These are phyloP conservation scores for Thymelicus lineola DNA, from an alignment of 2,888 invertebrate species.

Conservation along the genomic window DNA sequence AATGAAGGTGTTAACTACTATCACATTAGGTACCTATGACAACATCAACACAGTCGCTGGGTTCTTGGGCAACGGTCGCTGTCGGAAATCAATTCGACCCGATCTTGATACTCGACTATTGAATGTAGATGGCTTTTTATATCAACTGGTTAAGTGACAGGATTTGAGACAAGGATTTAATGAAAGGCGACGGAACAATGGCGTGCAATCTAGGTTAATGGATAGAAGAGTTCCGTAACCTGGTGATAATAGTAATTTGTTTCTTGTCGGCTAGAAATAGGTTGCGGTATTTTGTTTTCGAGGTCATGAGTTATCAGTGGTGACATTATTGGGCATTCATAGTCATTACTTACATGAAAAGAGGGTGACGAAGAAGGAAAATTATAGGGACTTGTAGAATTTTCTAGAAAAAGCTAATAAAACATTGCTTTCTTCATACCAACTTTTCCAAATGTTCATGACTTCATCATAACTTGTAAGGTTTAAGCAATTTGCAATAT, in stretches of 20 bases:
- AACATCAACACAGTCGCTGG: conserved; percentile 66
- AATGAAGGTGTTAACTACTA: conserved; percentile 58
- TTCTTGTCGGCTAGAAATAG: conserved; percentile 17
- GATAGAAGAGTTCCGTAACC: conserved; percentile 58
- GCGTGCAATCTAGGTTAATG: conserved; percentile 72
- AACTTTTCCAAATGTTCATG: too few relatives aligned
- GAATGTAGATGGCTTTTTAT: conserved; percentile 53
- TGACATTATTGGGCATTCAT: not conserved
- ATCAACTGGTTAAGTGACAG: conserved; percentile 55
- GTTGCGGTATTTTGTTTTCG: not conserved
- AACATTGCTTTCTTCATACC: too few relatives aligned
- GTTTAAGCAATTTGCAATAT: too few relatives aligned
- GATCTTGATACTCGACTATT: conserved; percentile 51
- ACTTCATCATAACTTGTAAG: too few relatives aligned
- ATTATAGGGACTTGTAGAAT: not conserved
- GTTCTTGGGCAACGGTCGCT: conserved; percentile 36
- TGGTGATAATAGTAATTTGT: conserved; percentile 28
- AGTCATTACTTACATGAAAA: not conserved
- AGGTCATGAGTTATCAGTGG: not conserved
- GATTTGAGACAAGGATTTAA: conserved; percentile 53
- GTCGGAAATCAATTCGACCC: conserved; percentile 20
- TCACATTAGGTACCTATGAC: conserved; percentile 24
- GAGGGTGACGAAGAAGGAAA: not conserved
- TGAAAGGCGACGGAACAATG: conserved; percentile 61
- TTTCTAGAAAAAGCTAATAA: too few relatives aligned